Evolutionary conservation across 2,888 invertebrate genomes (phyloP).

Genomic region (Sminthurinus aureus): DNA sequence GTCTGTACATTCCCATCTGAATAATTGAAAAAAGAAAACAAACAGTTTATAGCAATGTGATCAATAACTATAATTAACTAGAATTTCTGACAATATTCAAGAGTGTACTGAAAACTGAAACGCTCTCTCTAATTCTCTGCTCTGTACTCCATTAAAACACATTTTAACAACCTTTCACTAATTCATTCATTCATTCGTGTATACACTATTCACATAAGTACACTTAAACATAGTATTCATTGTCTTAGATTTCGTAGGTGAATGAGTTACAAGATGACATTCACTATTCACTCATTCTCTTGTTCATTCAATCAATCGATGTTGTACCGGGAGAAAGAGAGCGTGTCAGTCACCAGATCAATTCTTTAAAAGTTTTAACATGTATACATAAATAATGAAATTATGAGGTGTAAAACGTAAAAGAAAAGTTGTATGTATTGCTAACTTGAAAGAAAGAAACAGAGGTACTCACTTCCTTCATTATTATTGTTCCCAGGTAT

Average conservation of each 20-base stretch:
- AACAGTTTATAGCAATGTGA: neutral
- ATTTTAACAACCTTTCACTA: neutral
- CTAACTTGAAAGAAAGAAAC: neutral
- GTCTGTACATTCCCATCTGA: constrained; percentile 77
- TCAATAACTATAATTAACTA: neutral
- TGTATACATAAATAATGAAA: too few relatives aligned
- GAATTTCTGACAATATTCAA: neutral
- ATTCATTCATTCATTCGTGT: neutral
- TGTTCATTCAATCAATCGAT: too few relatives aligned
- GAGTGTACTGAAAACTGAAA: neutral
- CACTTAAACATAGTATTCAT: too few relatives aligned
- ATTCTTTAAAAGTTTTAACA: too few relatives aligned
- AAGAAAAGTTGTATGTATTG: neutral
- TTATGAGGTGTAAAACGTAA: neutral
- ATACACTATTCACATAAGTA: too few relatives aligned
- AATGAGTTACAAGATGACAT: too few relatives aligned
- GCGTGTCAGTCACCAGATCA: too few relatives aligned
- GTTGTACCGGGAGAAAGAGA: too few relatives aligned
- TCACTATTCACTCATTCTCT: too few relatives aligned
- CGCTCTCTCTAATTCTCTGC: constrained; percentile 3
- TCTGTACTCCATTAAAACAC: neutral
- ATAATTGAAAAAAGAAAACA: constrained; percentile 17
- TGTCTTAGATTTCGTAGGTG: too few relatives aligned
- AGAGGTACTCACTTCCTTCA: constrained; percentile 65
- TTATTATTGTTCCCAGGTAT: constrained; percentile 63